Evolutionary conservation across 2,797 vertebrate species (phyloP).

Genomic region (Cynodonichthys magdalenae): DNA sequence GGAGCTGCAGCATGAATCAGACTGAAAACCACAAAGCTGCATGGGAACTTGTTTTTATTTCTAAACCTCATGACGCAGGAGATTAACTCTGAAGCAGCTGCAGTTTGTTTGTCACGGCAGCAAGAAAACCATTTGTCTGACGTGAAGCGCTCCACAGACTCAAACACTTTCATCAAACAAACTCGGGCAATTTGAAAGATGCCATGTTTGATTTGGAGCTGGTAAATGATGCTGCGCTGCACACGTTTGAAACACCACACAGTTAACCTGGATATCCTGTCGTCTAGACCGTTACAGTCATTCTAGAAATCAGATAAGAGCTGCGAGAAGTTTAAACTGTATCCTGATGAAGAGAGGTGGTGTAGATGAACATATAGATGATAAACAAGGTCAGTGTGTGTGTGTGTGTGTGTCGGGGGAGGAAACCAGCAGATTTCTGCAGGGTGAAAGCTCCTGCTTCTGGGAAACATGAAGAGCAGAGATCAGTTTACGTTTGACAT

Average conservation of each 20-base stretch:
- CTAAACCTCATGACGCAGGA: conserved; percentile 3
- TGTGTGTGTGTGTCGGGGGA: background rate
- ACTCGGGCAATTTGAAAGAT: background rate
- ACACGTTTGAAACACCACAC: background rate
- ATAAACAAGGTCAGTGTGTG: conserved; percentile 16
- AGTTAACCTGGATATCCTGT: background rate
- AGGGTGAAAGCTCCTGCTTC: background rate
- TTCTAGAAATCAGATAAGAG: conserved; percentile 4
- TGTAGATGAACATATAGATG: background rate
- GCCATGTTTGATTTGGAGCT: background rate
- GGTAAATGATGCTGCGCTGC: background rate
- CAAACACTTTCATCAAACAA: background rate
- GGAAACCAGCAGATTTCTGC: conserved; percentile 1
- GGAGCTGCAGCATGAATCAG: conserved; percentile 34
- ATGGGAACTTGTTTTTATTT: conserved; percentile 15
- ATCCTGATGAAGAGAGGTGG: background rate
- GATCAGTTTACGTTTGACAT: background rate
- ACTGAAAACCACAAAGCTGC: conserved; percentile 26
- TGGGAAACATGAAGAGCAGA: conserved; percentile 6
- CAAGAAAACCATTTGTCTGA: conserved; percentile 2
- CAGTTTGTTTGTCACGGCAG: background rate
- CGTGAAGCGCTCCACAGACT: background rate
- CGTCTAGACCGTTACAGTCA: conserved; percentile 17
- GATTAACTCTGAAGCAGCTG: conserved; percentile 18
- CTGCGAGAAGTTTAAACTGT: background rate